A percentile compares a stretch with the other conserved stretches of the same genome.
Conservation (phyloP, 2,888 invertebrate species). For the Tetrapedia diversipes region DNA sequence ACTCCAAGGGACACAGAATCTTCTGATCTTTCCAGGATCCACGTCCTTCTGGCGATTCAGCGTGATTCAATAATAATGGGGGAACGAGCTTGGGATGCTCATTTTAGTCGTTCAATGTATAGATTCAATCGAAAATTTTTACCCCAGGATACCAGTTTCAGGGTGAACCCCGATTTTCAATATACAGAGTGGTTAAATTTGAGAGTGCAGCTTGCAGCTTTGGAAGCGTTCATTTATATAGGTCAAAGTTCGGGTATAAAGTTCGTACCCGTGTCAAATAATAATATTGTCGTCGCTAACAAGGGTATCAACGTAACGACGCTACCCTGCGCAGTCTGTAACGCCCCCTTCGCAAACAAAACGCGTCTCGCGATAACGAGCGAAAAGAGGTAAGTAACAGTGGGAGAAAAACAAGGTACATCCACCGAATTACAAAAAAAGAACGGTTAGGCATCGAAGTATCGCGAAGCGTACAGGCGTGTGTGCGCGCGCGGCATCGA, state of each 20-base stretch:
- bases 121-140: too few species aligned
- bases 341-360: background rate
- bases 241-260: too few species aligned
- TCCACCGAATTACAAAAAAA: conserved; percentile 15
- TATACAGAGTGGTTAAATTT: too few species aligned
- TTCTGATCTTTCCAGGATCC: conserved; percentile 54
- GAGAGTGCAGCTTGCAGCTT: too few species aligned
- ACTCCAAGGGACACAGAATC: conserved; percentile 45
- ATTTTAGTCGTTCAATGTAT: too few species aligned
- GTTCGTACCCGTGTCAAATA: too few species aligned
- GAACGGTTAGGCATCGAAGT: conserved; percentile 16
- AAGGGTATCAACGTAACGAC: too few species aligned
- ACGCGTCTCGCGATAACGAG: conserved; percentile 25
- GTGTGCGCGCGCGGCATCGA: conserved; percentile 23
- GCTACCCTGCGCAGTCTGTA: background rate
- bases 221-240: too few species aligned
- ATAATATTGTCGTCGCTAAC: too few species aligned
- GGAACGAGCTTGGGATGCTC: conserved; percentile 28
- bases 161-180: too few species aligned
- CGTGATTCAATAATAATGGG: conserved; percentile 70
- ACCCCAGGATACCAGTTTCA: too few species aligned
- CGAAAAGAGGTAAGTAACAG: background rate
- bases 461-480: conserved; percentile 1
- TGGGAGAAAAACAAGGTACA: background rate
- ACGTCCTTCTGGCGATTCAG: conserved; percentile 67